Evolutionary conservation across 1,140 invertebrate species (phyloP), one percentile per base, ranked within the genome.

Genomic region (Cydia splendana): DNA sequence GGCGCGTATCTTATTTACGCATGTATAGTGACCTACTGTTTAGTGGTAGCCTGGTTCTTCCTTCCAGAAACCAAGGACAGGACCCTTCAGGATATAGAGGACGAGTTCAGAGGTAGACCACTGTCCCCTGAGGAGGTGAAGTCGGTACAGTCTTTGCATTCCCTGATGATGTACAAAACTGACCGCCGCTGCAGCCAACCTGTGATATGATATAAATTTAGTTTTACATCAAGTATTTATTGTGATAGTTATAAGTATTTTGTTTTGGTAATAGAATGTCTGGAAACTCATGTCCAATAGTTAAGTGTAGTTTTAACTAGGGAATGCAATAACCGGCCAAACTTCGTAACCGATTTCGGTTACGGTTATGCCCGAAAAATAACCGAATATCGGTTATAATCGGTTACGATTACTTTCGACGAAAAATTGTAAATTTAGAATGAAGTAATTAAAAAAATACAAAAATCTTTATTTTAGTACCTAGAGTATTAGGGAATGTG

Each of bases 1-100:
- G 85, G 83, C 4, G 79, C 81, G 0, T 86, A 78, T 75, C 73
- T 67, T 20, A 34, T 83, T 0, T 82, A 84, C 74, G 65, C 78
- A 3, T 74, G n/a, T 18, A 20, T 84, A 12, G 24, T 81, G 13
- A n/a, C 34, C 0, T 82, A 81, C 42, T 84, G 79, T 34, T 71
- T 84, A 18, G 28, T 74, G 6, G 75, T 85, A 15, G 74, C 77
- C 0, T 76, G 75, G 48, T 30, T 67, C 9, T 74, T 83, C 20
- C 51, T 85, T 13, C 85, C 85, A n/a, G 85, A 87, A 75, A 87
- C 85, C 5, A 87, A 85, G 73, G 83, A 84, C 73, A 82, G 78
- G 53, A 87, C 85, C 7, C 77, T 87, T 1, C 81, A 80, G 75
- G 82, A 85, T 7, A 87, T 87, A n/a, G 85, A 87, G 76, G 84